Conservation (phyloP, 1,140 invertebrate genomes). For the Goniozus legneri region DNA sequence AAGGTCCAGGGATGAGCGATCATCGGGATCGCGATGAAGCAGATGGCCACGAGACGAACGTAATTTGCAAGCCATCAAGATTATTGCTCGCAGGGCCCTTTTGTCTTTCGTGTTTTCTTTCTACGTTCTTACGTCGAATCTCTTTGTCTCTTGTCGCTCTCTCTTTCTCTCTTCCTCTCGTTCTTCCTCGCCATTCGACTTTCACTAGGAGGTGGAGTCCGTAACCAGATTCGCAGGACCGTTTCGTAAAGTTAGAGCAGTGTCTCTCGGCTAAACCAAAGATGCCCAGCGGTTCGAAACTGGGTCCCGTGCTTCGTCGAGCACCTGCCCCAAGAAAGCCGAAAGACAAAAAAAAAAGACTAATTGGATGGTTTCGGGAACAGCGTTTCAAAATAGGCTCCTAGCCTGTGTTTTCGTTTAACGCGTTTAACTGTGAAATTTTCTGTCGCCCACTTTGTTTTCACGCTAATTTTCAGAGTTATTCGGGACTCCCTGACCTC, state of each 20-base stretch:
- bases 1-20: conserved; percentile 3
- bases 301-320: conserved; percentile 12
- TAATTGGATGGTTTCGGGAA: background rate
- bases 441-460: background rate
- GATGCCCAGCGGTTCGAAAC: background rate
- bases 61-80: conserved; percentile 43
- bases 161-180: background rate
- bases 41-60: conserved; percentile 47
- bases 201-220: too few species aligned
- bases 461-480: background rate
- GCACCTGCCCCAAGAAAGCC: conserved; percentile 10
- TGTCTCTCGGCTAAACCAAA: too few species aligned
- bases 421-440: background rate
- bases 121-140: too few species aligned
- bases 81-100: conserved; percentile 36
- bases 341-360: background rate
- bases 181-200: background rate
- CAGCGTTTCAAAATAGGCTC: too few species aligned
- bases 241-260: conserved; percentile 3
- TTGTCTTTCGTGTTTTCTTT: background rate
- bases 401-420: too few species aligned
- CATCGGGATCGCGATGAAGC: conserved; percentile 29
- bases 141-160: background rate
- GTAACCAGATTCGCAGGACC: conserved; percentile 14
- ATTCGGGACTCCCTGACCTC: background rate